phyloP scores from a whole-genome alignment of 2,797 vertebrate species.

The Spondyliosoma cantharus region DNA sequence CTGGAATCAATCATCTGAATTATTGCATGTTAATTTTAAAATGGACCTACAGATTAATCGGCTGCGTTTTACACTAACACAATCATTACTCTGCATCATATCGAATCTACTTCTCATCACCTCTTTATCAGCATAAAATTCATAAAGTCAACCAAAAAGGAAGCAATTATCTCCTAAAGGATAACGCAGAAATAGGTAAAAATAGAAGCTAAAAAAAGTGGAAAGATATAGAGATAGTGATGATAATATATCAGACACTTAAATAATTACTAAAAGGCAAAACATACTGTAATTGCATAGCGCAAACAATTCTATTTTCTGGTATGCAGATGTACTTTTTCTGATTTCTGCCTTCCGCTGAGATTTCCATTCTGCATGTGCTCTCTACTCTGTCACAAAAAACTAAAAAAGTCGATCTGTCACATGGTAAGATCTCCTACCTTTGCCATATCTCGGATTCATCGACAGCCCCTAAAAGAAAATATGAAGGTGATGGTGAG shows the following conservation, averaged over 20 bases:
- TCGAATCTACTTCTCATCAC: not conserved
- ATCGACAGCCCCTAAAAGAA: not conserved
- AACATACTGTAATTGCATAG: too few species aligned
- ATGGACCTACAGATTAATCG: not conserved
- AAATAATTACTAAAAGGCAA: too few species aligned
- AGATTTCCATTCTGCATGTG: not conserved
- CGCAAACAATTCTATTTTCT: too few species aligned
- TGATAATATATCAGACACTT: too few species aligned
- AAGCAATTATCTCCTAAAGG: not conserved
- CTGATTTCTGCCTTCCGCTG: not conserved
- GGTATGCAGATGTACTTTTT: not conserved
- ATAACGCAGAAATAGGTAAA: not conserved
- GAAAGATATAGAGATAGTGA: not conserved
- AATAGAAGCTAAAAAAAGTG: not conserved
- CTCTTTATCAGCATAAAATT: too few species aligned
- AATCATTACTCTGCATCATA: not conserved
- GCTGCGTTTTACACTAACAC: not conserved
- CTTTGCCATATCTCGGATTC: not conserved
- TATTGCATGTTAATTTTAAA: not conserved
- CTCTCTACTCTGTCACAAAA: not conserved
- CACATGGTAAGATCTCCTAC: constrained; percentile 40
- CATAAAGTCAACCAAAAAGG: not conserved
- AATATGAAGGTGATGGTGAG: not conserved
- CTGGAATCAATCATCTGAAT: too few species aligned
- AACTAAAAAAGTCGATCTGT: not conserved